Evolutionary conservation across 1,140 invertebrate species (phyloP), one percentile per base, ranked within the genome.

Genomic region (Cyrtorhinus lividipennis): DNA sequence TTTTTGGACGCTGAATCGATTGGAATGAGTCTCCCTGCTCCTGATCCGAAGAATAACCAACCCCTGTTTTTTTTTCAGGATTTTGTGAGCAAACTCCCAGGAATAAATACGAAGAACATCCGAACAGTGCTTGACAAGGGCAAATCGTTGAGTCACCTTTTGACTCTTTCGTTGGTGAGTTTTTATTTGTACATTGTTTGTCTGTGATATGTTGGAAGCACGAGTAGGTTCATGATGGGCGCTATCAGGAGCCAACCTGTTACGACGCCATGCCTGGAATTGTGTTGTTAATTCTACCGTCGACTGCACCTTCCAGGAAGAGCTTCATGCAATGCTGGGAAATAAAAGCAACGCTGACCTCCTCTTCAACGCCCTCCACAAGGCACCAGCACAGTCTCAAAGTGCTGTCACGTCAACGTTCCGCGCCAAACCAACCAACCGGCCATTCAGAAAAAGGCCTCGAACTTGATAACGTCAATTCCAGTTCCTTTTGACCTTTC

Each of bases 31-130:
- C n/a, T n/a, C n/a, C n/a, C n/a, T n/a, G n/a, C n/a, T n/a, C n/a
- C n/a, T n/a, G n/a, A n/a, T n/a, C n/a, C n/a, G n/a, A n/a, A n/a
- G n/a, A n/a, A n/a, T 38, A 38, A 38, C 30, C 30, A 38, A 15
- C 15, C 15, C 30, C 15, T n/a, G n/a, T 38, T 38, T 65, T n/a
- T n/a, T 64, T 62, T 67, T 26, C 70, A 82, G 75, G 92, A 96
- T 77, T 91, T 98, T 72, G 74, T 97, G 22, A 78, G 87, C 12
- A 92, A 92, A 74, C 77, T 98, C 68, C 94, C 94, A 0, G 94
- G 94, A 2, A 80, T 97, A 2, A 87, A 85, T 68, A 85, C 87
- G 0, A 92, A 91, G 74, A 97, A 96, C 74, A 80, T 95, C 3
- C 78, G 83, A 60, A 68, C 72, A 0, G 75, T 97, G 62, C 78